Percentiles rank a stretch among this genome's conserved stretches.
Evolutionary conservation across 2,888 invertebrate species (phyloP).

Genomic region (Apotomis turbidana): DNA sequence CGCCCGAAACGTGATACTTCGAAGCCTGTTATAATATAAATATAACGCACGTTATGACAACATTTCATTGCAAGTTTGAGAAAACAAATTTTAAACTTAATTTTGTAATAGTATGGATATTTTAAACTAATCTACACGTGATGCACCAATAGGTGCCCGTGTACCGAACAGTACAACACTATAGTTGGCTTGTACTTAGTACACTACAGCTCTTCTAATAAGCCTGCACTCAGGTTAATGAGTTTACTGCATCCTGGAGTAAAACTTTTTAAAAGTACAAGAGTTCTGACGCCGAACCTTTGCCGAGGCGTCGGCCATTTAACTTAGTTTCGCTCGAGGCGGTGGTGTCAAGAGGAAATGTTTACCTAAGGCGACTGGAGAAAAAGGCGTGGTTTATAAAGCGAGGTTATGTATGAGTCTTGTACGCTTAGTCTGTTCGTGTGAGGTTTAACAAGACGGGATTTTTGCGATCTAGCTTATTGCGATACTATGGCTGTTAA

Average conservation of each 20-base stretch:
- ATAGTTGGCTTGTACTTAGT: conserved; percentile 33
- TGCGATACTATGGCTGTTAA: too few species aligned
- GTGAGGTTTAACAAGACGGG: neutral
- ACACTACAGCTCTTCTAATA: conserved; percentile 65
- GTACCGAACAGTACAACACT: neutral
- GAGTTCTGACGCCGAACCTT: conserved; percentile 65
- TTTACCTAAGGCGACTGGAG: conserved; percentile 33
- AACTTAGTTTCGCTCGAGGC: conserved; percentile 57
- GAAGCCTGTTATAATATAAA: too few species aligned
- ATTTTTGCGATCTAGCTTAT: too few species aligned
- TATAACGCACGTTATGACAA: too few species aligned
- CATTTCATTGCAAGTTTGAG: too few species aligned
- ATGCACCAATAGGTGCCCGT: neutral
- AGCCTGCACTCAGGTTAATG: conserved; percentile 76
- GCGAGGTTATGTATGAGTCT: conserved; percentile 5
- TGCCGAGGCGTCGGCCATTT: conserved; percentile 66
- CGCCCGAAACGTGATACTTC: too few species aligned
- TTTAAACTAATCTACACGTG: conserved; percentile 1
- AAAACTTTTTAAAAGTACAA: conserved; percentile 74
- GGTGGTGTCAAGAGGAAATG: conserved; percentile 48
- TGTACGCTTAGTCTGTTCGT: neutral
- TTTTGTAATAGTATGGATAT: neutral
- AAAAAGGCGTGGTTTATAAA: conserved; percentile 21
- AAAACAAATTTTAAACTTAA: too few species aligned
- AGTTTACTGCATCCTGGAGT: conserved; percentile 72